phyloP scores from a whole-genome alignment of 2,888 invertebrate species.

The Noctua janthina region DNA sequence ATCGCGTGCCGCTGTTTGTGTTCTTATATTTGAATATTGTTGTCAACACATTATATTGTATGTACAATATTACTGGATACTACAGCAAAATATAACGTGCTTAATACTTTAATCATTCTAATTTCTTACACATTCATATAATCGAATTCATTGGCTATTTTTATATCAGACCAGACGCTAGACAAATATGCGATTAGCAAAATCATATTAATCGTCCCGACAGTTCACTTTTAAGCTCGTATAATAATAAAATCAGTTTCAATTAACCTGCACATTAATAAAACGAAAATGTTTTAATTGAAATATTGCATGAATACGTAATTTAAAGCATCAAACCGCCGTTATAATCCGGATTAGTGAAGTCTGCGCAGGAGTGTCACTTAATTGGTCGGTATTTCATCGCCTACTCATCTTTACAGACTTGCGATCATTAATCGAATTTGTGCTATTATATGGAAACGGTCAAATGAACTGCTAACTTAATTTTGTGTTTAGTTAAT shows the following conservation, averaged over 20 bases:
- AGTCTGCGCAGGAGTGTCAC: constrained; percentile 66
- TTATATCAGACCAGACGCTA: constrained; percentile 18
- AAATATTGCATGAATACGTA: constrained; percentile 50
- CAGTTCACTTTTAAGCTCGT: constrained; percentile 39
- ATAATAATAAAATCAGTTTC: constrained; percentile 45
- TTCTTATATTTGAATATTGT: constrained; percentile 68
- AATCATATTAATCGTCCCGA: constrained; percentile 47
- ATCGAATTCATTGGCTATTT: constrained; percentile 14
- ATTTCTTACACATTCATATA: not conserved
- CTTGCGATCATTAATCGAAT: constrained; percentile 59
- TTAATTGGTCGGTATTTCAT: constrained; percentile 69
- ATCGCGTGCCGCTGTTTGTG: constrained; percentile 77
- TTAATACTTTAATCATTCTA: not conserved
- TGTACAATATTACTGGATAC: constrained; percentile 2
- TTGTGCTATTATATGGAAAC: constrained; percentile 49
- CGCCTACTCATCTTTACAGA: constrained; percentile 68
- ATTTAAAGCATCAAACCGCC: constrained; percentile 49
- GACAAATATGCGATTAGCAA: constrained; percentile 34
- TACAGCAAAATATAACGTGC: constrained; percentile 6
- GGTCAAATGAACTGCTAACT: constrained; percentile 32
- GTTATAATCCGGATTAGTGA: constrained; percentile 66
- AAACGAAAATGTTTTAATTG: constrained; percentile 53
- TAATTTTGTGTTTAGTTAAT: constrained; percentile 27
- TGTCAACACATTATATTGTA: constrained; percentile 43
- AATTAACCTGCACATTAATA: constrained; percentile 45